phyloP scores from a whole-genome alignment of 53 echinoderm and acorn worm genomes.

The Zoroaster sp. region DNA sequence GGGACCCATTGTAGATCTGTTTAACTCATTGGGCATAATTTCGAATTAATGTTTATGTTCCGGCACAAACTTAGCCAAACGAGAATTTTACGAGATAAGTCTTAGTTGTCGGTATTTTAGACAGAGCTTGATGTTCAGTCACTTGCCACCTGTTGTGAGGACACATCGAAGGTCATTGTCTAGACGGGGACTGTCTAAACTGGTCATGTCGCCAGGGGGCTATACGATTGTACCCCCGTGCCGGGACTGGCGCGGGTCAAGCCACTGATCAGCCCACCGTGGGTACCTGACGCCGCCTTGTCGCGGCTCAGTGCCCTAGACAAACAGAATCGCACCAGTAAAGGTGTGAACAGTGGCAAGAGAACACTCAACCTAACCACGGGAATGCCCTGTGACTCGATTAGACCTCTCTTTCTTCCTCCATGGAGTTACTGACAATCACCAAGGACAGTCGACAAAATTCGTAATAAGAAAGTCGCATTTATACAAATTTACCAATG shows the following conservation, averaged over 20 bases:
- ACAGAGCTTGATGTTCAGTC: background rate
- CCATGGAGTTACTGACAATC: background rate
- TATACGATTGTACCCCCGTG: background rate
- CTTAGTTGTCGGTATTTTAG: slow-evolving; percentile 10
- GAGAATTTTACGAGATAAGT: background rate
- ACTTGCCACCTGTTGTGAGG: slow-evolving; percentile 23
- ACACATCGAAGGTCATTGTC: slow-evolving; percentile 27
- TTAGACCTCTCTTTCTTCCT: background rate
- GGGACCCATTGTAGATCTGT: background rate
- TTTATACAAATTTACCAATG: background rate
- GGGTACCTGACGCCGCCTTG: slow-evolving; percentile 4
- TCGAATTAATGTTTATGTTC: background rate
- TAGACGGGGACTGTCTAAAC: background rate
- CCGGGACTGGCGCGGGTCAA: background rate
- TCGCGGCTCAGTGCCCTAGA: background rate
- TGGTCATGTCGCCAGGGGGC: background rate
- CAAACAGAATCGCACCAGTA: background rate
- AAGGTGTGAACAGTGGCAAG: slow-evolving; percentile 32
- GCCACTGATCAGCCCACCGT: background rate
- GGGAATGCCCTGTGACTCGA: slow-evolving; percentile 9
- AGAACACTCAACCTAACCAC: background rate
- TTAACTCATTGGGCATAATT: slow-evolving; percentile 9
- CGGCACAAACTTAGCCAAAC: background rate
- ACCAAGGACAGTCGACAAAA: background rate
- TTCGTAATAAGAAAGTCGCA: background rate